phyloP scores from a whole-genome alignment of 2,113 vertebrate genomes.

The Tapirus terrestris region DNA sequence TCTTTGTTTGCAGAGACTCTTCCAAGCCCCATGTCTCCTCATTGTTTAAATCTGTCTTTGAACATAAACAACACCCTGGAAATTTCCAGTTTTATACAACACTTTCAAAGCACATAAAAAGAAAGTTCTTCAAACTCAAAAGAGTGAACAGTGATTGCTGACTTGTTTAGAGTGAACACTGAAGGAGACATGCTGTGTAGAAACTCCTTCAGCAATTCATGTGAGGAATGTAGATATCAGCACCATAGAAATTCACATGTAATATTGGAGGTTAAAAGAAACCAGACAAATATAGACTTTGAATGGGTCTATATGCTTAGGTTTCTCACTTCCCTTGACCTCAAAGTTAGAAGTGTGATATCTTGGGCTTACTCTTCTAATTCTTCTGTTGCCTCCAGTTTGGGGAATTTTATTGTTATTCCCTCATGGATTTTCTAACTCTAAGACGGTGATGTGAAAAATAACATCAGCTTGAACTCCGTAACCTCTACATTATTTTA shows the following conservation, averaged over 20 bases:
- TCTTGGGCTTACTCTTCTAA: slow-evolving; percentile 35
- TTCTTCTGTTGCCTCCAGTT: slow-evolving; percentile 50
- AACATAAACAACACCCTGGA: slow-evolving; percentile 38
- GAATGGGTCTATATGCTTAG: not conserved
- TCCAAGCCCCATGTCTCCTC: not conserved
- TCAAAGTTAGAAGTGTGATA: slow-evolving; percentile 15
- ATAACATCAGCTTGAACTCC: slow-evolving; percentile 51
- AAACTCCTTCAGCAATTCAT: slow-evolving; percentile 20
- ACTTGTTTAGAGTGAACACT: slow-evolving; percentile 37
- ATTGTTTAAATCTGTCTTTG: slow-evolving; percentile 49
- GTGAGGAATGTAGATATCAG: not conserved
- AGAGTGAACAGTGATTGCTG: not conserved
- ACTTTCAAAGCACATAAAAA: slow-evolving; percentile 46
- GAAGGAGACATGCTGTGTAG: not conserved
- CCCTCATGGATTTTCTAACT: slow-evolving; percentile 38
- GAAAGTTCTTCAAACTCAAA: slow-evolving; percentile 50
- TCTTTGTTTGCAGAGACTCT: slow-evolving; percentile 37
- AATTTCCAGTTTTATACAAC: slow-evolving; percentile 45
- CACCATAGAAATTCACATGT: not conserved
- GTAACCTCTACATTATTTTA: slow-evolving; percentile 53
- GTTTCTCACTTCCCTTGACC: not conserved
- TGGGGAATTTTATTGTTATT: slow-evolving; percentile 54
- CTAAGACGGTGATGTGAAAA: slow-evolving; percentile 65
- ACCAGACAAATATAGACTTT: not conserved
- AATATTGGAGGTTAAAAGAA: not conserved